These are phyloP conservation scores for Tiliacea citrago DNA, from an alignment of 2,888 invertebrate species.

Conservation along the genomic window DNA sequence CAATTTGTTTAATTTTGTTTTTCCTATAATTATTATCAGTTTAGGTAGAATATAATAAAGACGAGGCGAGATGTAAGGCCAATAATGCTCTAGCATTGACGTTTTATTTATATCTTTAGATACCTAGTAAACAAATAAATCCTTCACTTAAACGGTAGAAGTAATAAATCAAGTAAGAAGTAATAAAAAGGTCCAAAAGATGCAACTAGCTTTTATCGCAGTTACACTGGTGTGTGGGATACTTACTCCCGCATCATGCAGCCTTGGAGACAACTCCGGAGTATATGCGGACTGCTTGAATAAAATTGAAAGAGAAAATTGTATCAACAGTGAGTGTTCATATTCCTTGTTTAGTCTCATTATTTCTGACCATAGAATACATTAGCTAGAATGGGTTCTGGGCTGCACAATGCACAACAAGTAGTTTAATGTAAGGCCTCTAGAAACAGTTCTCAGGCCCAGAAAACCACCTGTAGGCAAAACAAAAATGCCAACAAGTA, in stretches of 20 bases:
- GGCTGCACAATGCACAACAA: neutral
- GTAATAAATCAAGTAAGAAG: neutral
- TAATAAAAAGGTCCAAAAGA: conserved; percentile 20
- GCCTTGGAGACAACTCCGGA: conserved; percentile 90
- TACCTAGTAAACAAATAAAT: conserved; percentile 3
- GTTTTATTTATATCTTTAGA: conserved; percentile 13
- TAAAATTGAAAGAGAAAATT: conserved; percentile 85
- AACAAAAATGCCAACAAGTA: neutral
- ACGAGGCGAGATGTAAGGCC: conserved; percentile 2
- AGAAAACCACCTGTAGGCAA: neutral
- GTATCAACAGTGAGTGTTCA: conserved; percentile 86
- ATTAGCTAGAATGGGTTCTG: neutral
- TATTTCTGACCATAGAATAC: neutral
- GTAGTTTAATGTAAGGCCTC: neutral
- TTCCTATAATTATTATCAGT: too few species aligned
- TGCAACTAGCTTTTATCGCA: conserved; percentile 37
- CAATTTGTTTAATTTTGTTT: conserved; percentile 7
- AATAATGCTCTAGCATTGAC: neutral
- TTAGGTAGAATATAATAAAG: neutral
- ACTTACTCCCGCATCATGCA: conserved; percentile 69
- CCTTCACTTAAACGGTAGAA: neutral
- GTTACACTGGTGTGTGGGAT: conserved; percentile 52
- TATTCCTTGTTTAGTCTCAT: neutral
- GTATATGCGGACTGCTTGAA: conserved; percentile 90
- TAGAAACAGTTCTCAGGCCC: neutral